These are phyloP conservation scores for Hyperopisus bebe DNA, from an alignment of 2,113 vertebrate species.

Conservation along the genomic window DNA sequence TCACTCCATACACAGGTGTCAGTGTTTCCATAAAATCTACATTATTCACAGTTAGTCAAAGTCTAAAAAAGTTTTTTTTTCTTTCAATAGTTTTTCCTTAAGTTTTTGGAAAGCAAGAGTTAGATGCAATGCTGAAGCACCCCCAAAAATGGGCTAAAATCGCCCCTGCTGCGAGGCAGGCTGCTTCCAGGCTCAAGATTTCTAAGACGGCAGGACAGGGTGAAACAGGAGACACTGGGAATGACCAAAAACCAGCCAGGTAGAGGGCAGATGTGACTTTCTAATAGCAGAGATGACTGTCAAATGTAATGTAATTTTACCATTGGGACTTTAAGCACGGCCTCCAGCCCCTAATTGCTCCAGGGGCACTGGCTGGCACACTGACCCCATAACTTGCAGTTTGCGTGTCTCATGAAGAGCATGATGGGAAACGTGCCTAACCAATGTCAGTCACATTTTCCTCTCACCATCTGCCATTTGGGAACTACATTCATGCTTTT, in stretches of 20 bases:
- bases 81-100: not conserved
- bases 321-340: not conserved
- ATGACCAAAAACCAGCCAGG: no score
- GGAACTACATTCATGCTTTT: not conserved
- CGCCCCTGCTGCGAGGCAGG: no score
- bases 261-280: no score
- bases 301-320: not conserved
- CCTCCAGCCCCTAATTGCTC: not conserved
- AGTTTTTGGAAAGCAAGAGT: not conserved
- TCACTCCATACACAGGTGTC: not conserved
- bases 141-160: no score
- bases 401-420: not conserved
- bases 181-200: no score
- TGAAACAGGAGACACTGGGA: no score
- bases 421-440: not conserved
- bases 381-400: not conserved
- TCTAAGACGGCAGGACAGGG: no score
- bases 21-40: not conserved
- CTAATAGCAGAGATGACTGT: no score
- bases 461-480: not conserved
- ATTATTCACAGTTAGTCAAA: not conserved
- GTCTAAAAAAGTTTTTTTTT: not conserved
- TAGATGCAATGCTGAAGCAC: constrained; percentile 1
- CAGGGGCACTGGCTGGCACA: not conserved
- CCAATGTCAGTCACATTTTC: not conserved